phyloP scores from a whole-genome alignment of 2,797 vertebrate genomes.

The Huso huso region DNA sequence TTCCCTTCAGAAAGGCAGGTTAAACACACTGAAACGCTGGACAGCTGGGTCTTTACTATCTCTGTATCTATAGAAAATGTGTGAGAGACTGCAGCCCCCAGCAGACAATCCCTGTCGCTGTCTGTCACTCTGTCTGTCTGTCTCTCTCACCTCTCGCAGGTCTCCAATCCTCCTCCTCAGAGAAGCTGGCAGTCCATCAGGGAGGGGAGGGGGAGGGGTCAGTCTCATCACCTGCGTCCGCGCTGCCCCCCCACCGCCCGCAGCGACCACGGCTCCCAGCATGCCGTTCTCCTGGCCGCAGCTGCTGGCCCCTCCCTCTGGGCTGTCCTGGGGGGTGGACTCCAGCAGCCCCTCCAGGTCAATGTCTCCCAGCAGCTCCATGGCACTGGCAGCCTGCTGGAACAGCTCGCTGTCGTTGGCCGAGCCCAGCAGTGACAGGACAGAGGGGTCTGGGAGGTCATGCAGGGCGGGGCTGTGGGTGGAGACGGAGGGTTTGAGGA shows the following conservation, averaged over 20 bases:
- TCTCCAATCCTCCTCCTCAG: slow-evolving; percentile 87
- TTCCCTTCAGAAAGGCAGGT: too few relatives aligned
- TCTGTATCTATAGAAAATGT: too few relatives aligned
- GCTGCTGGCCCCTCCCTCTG: slow-evolving; percentile 54
- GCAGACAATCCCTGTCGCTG: too few relatives aligned
- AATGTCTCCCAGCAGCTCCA: slow-evolving; percentile 86
- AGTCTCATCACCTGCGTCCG: slow-evolving; percentile 47
- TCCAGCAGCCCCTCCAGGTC: slow-evolving; percentile 87
- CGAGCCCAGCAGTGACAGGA: slow-evolving; percentile 83
- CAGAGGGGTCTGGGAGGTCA: slow-evolving; percentile 72
- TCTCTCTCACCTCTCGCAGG: slow-evolving; percentile 67
- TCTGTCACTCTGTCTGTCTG: too few relatives aligned
- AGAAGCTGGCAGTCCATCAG: slow-evolving; percentile 70
- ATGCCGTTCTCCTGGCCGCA: slow-evolving; percentile 60
- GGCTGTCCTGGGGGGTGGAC: slow-evolving; percentile 78
- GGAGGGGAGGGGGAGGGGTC: slow-evolving; percentile 74
- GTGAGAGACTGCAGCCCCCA: too few relatives aligned
- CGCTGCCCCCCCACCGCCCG: slow-evolving; percentile 39
- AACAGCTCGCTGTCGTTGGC: slow-evolving; percentile 82
- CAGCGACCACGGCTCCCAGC: slow-evolving; percentile 34
- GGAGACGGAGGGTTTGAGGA: slow-evolving; percentile 51
- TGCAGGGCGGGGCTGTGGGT: slow-evolving; percentile 45
- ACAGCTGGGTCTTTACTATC: too few relatives aligned
- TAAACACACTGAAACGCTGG: too few relatives aligned
- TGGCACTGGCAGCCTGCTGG: slow-evolving; percentile 70